Evolutionary conservation across 2,113 vertebrate genomes (phyloP).

Genomic region (Erythrolamprus reginae): DNA sequence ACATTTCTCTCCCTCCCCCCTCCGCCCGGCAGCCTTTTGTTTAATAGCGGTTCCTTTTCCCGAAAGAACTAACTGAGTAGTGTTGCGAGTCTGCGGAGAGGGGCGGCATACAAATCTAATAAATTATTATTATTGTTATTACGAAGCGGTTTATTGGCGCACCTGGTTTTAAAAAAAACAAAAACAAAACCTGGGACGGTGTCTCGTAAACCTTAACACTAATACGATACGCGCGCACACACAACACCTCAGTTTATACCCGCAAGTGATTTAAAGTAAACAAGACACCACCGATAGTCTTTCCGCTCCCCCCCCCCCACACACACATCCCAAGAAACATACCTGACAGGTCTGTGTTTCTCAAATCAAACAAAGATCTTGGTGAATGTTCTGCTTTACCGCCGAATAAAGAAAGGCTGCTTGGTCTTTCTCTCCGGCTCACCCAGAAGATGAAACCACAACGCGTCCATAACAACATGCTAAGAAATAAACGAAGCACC

Average conservation of each 20-base stretch:
- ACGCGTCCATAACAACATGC: background rate
- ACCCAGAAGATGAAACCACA: background rate
- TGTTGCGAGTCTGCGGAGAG: no score
- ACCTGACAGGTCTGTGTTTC: background rate
- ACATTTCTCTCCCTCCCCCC: background rate
- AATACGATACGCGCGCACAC: background rate
- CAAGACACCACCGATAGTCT: background rate
- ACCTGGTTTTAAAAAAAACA: background rate
- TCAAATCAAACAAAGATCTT: background rate
- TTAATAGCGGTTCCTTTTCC: background rate
- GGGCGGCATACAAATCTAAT: no score
- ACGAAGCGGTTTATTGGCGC: background rate
- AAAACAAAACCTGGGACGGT: no score
- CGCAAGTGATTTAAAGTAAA: background rate
- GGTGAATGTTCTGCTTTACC: background rate
- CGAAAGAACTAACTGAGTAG: background rate
- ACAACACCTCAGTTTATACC: no score
- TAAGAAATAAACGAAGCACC: background rate
- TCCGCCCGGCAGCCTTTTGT: slow-evolving; percentile 1
- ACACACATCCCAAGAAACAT: background rate
- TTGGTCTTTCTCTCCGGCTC: background rate
- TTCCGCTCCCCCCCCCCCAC: no score
- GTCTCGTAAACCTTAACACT: background rate
- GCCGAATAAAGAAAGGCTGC: background rate
- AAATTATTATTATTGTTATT: no score